Percentiles rank a stretch among this genome's conserved stretches.
Conservation (phyloP, 2,888 invertebrate genomes). For the Hedya salicella region DNA sequence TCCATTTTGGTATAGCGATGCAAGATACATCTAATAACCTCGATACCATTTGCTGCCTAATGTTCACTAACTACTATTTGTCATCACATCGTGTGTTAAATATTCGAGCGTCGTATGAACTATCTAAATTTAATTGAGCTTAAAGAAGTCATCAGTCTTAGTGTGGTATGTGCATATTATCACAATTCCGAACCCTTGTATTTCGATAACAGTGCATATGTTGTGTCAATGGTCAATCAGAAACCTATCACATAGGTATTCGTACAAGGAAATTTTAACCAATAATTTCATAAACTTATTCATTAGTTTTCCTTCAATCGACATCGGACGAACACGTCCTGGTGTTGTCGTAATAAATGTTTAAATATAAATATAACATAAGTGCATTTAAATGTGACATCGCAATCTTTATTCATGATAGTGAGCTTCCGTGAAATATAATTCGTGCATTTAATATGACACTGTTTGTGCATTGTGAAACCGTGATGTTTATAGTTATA, state of each 20-base stretch:
- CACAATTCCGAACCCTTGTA: not conserved
- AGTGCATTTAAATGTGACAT: conserved; percentile 33
- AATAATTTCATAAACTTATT: conserved; percentile 40
- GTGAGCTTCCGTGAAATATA: conserved; percentile 35
- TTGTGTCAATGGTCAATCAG: conserved; percentile 5
- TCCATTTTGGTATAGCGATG: too few species aligned
- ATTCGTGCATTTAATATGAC: conserved; percentile 24
- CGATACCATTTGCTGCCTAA: not conserved
- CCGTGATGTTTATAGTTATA: conserved; percentile 3
- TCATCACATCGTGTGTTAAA: not conserved
- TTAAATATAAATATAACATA: conserved; percentile 26
- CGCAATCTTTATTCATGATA: conserved; percentile 41
- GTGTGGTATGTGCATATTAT: not conserved
- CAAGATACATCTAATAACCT: not conserved
- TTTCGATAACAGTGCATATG: not conserved
- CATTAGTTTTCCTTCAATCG: conserved; percentile 62
- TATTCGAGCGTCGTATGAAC: not conserved
- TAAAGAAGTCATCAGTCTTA: not conserved
- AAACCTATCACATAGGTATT: conserved; percentile 20
- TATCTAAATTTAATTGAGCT: not conserved
- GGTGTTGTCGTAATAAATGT: conserved; percentile 19
- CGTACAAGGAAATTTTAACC: conserved; percentile 41
- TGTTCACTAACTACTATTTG: not conserved
- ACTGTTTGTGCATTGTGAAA: conserved; percentile 30
- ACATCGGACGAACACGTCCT: conserved; percentile 48